Evolutionary conservation across 2,797 vertebrate genomes (phyloP), one percentile per base, ranked within the genome.

Genomic region (Lophius americanus): DNA sequence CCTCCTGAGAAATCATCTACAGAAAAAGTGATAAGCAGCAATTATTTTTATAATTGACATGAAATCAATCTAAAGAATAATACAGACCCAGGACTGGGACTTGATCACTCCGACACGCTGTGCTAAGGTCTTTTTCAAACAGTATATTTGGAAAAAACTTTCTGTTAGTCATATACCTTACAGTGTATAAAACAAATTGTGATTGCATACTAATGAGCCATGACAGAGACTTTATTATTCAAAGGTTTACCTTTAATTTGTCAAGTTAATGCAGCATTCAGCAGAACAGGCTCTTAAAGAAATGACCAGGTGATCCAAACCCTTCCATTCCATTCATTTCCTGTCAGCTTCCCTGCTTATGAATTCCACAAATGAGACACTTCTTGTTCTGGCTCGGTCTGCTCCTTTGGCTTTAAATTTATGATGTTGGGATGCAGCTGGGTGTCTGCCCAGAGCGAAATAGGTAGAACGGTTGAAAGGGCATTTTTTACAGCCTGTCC

Each of bases 401-500:
- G 64, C 60, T 78, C 51, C 23, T 73, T 69, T 61, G 38, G 48
- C 51, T 68, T 53, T 36, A 79, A 79, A 86, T 86, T 88, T 85
- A 86, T 8, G 51, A 79, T 64, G 44, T 66, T 51, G 68, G 74
- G 74, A 69, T 76, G 77, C 77, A 76, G 61, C 59, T 9, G 65
- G 51, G 50, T 49, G 64, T 74, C 69, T 63, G 60, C 73, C 69
- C 71, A 2, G 32, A 55, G 66, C 56, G 9, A 77, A 53, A 67
- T 69, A 51, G 75, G 78, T 67, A 69, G 54, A 71, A 47, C 4
- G 9, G 41, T 59, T 41, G 72, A 86, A 82, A 84, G 76, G 79
- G 64, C 70, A 74, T 77, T 86, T 78, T 89, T 85, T 86, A 84
- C 49, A 53, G 87, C 76, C 75, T 48, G 85, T 89, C 89, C 87